phyloP scores from a whole-genome alignment of 1,140 invertebrate species.

The Sitophilus oryzae region DNA sequence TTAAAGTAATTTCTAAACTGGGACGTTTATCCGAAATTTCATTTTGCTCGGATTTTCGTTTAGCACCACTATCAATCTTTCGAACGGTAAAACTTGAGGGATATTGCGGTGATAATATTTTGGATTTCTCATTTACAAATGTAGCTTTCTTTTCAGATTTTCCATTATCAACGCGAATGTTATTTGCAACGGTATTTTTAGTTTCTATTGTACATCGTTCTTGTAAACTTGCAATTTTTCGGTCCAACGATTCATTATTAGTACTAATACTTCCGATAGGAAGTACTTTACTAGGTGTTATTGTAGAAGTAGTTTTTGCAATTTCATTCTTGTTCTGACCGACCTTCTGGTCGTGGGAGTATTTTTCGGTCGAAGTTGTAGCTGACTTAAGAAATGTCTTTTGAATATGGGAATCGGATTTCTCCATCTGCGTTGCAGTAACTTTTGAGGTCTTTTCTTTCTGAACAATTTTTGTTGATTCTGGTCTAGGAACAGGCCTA shows the following conservation, averaged over 20 bases:
- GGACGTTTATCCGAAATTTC: slow-evolving; percentile 35
- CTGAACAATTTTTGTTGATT: not conserved
- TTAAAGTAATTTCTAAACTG: slow-evolving; percentile 42
- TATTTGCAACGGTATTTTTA: slow-evolving; percentile 16
- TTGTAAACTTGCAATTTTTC: slow-evolving; percentile 36
- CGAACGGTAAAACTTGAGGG: slow-evolving; percentile 41
- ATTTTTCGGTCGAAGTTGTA: slow-evolving; percentile 35
- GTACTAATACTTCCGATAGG: slow-evolving; percentile 24
- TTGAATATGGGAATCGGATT: slow-evolving; percentile 25
- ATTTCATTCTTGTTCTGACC: slow-evolving; percentile 26
- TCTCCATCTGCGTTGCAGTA: slow-evolving; percentile 25
- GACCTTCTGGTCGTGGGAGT: slow-evolving; percentile 29
- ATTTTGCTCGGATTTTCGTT: slow-evolving; percentile 32
- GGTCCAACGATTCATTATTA: slow-evolving; percentile 30
- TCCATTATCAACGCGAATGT: slow-evolving; percentile 1
- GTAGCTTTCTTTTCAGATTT: slow-evolving; percentile 26
- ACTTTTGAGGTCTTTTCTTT: slow-evolving; percentile 28
- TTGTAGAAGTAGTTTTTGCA: slow-evolving; percentile 19
- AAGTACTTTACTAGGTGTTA: slow-evolving; percentile 19
- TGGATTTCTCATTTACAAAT: slow-evolving; percentile 25
- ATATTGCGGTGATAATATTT: slow-evolving; percentile 33
- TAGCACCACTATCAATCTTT: slow-evolving; percentile 38
- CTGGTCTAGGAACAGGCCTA: not conserved
- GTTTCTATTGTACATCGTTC: slow-evolving; percentile 34
- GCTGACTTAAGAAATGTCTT: slow-evolving; percentile 39